phyloP scores from a whole-genome alignment of 2,888 invertebrate genomes.

The Palloptera scutellata region DNA sequence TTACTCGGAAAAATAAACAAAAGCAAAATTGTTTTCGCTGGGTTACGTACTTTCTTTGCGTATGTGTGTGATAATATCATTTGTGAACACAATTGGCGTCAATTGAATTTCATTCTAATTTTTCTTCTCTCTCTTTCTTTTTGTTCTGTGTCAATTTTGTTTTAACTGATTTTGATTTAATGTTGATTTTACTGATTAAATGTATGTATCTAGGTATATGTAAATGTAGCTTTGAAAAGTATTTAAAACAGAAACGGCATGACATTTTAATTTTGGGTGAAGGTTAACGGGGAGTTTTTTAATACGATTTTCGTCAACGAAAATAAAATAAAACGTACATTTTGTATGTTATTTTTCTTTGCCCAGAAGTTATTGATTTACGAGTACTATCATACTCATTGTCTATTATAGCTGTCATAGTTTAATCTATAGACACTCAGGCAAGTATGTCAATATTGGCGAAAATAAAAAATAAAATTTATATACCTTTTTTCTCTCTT shows the following conservation, averaged over 20 bases:
- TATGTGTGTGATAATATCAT: slow-evolving; percentile 16
- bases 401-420: no score
- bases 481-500: neutral
- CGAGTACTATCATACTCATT: no score
- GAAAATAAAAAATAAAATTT: slow-evolving; percentile 1
- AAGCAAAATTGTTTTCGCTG: neutral
- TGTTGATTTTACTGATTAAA: neutral
- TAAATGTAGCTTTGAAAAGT: neutral
- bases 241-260: neutral
- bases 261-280: neutral
- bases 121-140: neutral
- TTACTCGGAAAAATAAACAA: neutral
- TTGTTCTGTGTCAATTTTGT: no score
- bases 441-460: neutral
- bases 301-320: no score
- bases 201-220: neutral
- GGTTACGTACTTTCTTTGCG: neutral
- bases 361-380: no score
- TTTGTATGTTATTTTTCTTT: no score
- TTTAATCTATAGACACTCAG: neutral
- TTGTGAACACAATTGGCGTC: slow-evolving; percentile 38
- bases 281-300: no score
- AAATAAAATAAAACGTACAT: no score
- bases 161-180: slow-evolving; percentile 2
- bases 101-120: slow-evolving; percentile 32